These are phyloP conservation scores for Lamproptera curius DNA, from an alignment of 2,888 invertebrate species.

Conservation along the genomic window DNA sequence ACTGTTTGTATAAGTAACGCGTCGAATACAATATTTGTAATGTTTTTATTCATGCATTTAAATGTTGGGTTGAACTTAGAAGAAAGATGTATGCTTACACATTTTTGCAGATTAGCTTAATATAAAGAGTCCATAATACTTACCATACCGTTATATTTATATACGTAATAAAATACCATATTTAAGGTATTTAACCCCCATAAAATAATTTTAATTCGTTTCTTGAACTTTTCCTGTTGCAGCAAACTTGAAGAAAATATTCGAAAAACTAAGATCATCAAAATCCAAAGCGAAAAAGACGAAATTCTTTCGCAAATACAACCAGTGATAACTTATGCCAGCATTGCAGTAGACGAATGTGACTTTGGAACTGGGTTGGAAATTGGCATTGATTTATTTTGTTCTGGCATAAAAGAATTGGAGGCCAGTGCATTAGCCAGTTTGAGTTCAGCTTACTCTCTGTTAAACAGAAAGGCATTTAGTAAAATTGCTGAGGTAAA, in stretches of 20 bases:
- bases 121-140: too few relatives aligned
- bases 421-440: slow-evolving; percentile 81
- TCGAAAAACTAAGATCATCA: slow-evolving; percentile 81
- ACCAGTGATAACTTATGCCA: slow-evolving; percentile 88
- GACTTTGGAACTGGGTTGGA: slow-evolving; percentile 97
- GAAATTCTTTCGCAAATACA: slow-evolving; percentile 84
- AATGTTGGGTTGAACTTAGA: too few relatives aligned
- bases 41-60: too few relatives aligned
- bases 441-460: slow-evolving; percentile 85
- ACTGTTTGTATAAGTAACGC: too few relatives aligned
- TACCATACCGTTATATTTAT: too few relatives aligned
- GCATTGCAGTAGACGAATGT: slow-evolving; percentile 95
- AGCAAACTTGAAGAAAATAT: slow-evolving; percentile 83
- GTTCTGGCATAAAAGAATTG: slow-evolving; percentile 83
- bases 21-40: too few relatives aligned
- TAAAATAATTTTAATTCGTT: too few relatives aligned
- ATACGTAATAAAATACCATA: too few relatives aligned
- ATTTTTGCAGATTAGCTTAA: too few relatives aligned
- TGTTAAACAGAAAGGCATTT: slow-evolving; percentile 85
- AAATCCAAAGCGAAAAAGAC: slow-evolving; percentile 77
- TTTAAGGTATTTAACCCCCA: too few relatives aligned
- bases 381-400: slow-evolving; percentile 91
- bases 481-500: slow-evolving; percentile 83
- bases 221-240: slow-evolving; percentile 40
- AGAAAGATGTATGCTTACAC: too few relatives aligned